phyloP scores from a whole-genome alignment of 2,888 invertebrate species.

The Spodoptera picta region DNA sequence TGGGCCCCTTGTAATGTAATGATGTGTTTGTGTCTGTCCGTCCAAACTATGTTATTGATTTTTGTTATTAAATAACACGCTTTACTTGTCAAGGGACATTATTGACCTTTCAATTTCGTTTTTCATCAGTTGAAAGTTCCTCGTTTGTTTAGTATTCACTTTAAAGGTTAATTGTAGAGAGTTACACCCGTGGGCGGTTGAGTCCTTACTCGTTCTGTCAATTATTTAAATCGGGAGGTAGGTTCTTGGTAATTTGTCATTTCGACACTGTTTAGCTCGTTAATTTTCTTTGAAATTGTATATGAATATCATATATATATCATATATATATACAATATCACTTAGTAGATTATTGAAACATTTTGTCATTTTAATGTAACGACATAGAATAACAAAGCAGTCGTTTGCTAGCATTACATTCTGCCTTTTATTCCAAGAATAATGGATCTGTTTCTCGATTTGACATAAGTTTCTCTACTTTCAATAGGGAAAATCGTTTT shows the following conservation, averaged over 20 bases:
- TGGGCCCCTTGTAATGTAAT: constrained; percentile 69
- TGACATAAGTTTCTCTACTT: constrained; percentile 5
- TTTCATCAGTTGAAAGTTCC: constrained; percentile 28
- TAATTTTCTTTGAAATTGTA: too few relatives aligned
- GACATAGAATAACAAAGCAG: too few relatives aligned
- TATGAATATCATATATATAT: too few relatives aligned
- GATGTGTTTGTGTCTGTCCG: constrained; percentile 66
- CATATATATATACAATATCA: too few relatives aligned
- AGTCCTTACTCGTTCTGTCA: constrained; percentile 10
- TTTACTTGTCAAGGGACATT: constrained; percentile 49
- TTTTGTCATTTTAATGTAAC: too few relatives aligned
- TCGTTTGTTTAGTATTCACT: constrained; percentile 42
- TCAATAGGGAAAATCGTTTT: constrained; percentile 12
- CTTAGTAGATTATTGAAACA: too few relatives aligned
- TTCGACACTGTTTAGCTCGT: too few relatives aligned
- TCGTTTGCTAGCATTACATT: too few relatives aligned
- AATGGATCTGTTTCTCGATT: constrained; percentile 1
- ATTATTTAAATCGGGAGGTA: constrained; percentile 8
- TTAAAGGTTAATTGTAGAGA: constrained; percentile 40
- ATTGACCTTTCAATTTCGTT: constrained; percentile 56
- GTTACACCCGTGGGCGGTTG: constrained; percentile 13
- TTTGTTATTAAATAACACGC: constrained; percentile 69
- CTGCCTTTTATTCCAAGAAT: neutral
- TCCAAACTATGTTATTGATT: constrained; percentile 70
- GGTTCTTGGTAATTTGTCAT: too few relatives aligned